phyloP scores from a whole-genome alignment of 2,888 invertebrate genomes.

The Mythimna lalbum region DNA sequence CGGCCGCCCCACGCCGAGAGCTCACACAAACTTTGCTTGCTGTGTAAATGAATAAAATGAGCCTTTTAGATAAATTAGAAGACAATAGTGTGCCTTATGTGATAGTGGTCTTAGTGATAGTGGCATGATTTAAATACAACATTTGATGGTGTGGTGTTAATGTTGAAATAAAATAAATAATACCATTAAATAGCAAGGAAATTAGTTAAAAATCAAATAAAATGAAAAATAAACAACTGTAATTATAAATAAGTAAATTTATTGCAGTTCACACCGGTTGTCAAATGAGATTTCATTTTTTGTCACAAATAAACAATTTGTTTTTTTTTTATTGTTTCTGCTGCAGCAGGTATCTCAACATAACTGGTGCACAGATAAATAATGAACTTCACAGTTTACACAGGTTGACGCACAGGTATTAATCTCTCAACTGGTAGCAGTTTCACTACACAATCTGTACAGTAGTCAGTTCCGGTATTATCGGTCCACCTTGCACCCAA shows the following conservation, averaged over 20 bases:
- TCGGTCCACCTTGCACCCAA: conserved; percentile 88
- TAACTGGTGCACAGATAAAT: conserved; percentile 18
- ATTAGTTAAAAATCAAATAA: background rate
- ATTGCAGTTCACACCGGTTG: conserved; percentile 36
- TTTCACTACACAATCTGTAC: conserved; percentile 86
- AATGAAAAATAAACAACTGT: conserved; percentile 28
- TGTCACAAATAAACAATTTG: background rate
- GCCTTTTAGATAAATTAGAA: conserved; percentile 60
- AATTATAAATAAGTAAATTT: conserved; percentile 39
- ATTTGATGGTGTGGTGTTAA: conserved; percentile 24
- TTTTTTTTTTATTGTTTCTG: background rate
- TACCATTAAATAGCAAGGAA: background rate
- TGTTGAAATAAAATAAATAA: conserved; percentile 14
- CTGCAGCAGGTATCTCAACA: background rate
- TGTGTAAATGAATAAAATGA: conserved; percentile 60
- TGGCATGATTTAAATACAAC: conserved; percentile 56
- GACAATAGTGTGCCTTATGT: conserved; percentile 55
- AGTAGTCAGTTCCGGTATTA: conserved; percentile 86
- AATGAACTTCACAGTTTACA: conserved; percentile 55
- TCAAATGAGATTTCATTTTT: conserved; percentile 29
- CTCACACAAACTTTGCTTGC: conserved; percentile 67
- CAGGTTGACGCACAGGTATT: conserved; percentile 78
- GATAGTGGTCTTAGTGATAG: conserved; percentile 63
- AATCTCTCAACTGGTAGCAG: conserved; percentile 82
- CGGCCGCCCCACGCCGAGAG: conserved; percentile 74